Percentiles rank a stretch among this genome's conserved stretches.
Conservation (phyloP, 1,140 invertebrate genomes). For the Drosophila athabasca region DNA sequence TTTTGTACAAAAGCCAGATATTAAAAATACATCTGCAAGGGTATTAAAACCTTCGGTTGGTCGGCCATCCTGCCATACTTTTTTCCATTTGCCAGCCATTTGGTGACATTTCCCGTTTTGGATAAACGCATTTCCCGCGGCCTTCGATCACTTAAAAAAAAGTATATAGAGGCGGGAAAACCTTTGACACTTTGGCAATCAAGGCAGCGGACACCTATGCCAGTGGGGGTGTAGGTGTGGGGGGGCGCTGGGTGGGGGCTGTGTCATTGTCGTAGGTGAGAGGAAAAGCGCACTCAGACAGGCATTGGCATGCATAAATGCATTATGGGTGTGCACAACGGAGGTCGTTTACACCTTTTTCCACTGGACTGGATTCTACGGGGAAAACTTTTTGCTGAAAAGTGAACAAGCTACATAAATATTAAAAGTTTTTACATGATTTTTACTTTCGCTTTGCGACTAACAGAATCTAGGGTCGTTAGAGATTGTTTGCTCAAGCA, state of each 20-base stretch:
- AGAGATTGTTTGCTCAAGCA: not conserved
- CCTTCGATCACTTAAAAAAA: conserved; percentile 52
- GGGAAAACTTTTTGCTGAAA: conserved; percentile 1
- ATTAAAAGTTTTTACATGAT: conserved; percentile 3
- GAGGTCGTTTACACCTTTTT: not conserved
- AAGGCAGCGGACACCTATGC: conserved; percentile 31
- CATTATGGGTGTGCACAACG: conserved; percentile 7
- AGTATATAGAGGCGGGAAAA: conserved; percentile 30
- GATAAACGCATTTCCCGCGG: conserved; percentile 72
- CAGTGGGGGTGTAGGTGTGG: conserved; percentile 7
- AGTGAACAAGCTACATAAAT: not conserved
- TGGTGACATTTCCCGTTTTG: conserved; percentile 72
- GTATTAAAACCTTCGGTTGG: no score
- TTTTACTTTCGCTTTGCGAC: not conserved
- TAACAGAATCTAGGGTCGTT: conserved; percentile 5
- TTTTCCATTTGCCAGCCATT: conserved; percentile 44
- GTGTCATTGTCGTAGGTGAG: conserved; percentile 15
- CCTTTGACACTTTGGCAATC: conserved; percentile 76
- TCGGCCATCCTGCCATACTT: no score
- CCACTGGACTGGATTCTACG: not conserved
- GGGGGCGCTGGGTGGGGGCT: conserved; percentile 3
- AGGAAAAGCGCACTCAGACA: conserved; percentile 11
- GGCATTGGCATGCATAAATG: conserved; percentile 12
- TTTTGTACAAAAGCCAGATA: no score
- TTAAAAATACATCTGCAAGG: not conserved